Conservation (phyloP, 2,888 invertebrate species). For the Ophraella communa region DNA sequence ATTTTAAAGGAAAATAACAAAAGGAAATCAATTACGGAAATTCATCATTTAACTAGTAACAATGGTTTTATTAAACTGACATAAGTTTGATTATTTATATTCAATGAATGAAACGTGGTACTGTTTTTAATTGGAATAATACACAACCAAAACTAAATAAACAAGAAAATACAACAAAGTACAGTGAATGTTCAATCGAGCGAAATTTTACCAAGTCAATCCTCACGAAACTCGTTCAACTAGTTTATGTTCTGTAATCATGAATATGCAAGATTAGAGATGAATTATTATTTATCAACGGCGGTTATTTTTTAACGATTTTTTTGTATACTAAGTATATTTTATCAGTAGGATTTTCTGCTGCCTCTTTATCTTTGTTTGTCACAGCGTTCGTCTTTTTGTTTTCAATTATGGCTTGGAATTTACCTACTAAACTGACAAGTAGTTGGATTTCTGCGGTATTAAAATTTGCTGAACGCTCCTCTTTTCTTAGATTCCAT, state of each 20-base stretch:
- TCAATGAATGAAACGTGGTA: background rate
- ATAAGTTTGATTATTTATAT: slow-evolving; percentile 2
- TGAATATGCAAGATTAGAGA: slow-evolving; percentile 47
- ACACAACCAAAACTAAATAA: background rate
- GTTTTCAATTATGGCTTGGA: too few relatives aligned
- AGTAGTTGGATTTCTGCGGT: too few relatives aligned
- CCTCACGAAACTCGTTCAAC: slow-evolving; percentile 49
- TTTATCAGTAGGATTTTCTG: background rate
- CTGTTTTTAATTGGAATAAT: background rate
- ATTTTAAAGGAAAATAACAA: too few relatives aligned
- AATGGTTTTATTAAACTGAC: background rate
- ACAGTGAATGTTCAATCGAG: slow-evolving; percentile 24
- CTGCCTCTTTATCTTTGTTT: too few relatives aligned
- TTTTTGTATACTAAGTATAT: too few relatives aligned
- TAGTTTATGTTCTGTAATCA: slow-evolving; percentile 52
- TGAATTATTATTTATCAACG: background rate
- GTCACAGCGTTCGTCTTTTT: too few relatives aligned
- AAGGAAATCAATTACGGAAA: too few relatives aligned
- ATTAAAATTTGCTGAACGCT: too few relatives aligned
- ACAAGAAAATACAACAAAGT: slow-evolving; percentile 9
- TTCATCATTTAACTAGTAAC: too few relatives aligned
- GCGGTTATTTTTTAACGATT: background rate
- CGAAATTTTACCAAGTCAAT: slow-evolving; percentile 27
- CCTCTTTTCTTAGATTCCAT: too few relatives aligned
- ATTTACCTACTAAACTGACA: too few relatives aligned